Evolutionary conservation across 2,113 vertebrate species (phyloP).

Genomic region (Pedetes capensis): DNA sequence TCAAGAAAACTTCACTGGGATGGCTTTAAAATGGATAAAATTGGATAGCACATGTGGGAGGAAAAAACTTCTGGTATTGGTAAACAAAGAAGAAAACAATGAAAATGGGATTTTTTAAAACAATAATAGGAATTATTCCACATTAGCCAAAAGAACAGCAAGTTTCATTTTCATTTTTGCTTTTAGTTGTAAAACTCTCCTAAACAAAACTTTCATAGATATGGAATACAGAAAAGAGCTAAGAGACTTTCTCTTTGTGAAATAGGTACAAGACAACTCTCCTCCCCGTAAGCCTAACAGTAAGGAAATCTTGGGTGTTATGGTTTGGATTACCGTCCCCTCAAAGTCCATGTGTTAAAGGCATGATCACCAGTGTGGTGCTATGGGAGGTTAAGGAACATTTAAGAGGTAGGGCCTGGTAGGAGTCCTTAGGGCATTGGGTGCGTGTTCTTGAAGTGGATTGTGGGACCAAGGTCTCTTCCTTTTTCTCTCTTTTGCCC

Average conservation of each 20-base stretch:
- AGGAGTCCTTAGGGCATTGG: background rate
- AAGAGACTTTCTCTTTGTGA: background rate
- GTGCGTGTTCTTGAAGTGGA: too few species aligned
- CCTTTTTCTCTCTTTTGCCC: background rate
- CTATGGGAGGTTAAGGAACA: too few species aligned
- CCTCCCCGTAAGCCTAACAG: background rate
- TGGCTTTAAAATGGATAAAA: background rate
- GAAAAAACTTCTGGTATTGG: background rate
- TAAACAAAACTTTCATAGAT: background rate
- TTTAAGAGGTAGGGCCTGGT: too few species aligned
- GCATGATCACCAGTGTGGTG: background rate
- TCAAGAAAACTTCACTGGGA: background rate
- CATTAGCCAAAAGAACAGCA: background rate
- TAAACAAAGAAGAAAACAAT: background rate
- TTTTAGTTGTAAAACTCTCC: background rate
- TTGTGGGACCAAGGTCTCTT: rapidly evolving
- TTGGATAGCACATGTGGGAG: background rate
- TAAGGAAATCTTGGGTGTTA: background rate
- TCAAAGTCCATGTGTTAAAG: too few species aligned
- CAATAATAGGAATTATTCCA: too few species aligned
- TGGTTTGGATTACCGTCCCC: too few species aligned
- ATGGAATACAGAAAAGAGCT: background rate
- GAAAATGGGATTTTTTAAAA: background rate
- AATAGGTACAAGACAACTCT: background rate
- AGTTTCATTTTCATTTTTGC: background rate